phyloP scores from a whole-genome alignment of 2,113 vertebrate species.

The Leucopsar rothschildi region DNA sequence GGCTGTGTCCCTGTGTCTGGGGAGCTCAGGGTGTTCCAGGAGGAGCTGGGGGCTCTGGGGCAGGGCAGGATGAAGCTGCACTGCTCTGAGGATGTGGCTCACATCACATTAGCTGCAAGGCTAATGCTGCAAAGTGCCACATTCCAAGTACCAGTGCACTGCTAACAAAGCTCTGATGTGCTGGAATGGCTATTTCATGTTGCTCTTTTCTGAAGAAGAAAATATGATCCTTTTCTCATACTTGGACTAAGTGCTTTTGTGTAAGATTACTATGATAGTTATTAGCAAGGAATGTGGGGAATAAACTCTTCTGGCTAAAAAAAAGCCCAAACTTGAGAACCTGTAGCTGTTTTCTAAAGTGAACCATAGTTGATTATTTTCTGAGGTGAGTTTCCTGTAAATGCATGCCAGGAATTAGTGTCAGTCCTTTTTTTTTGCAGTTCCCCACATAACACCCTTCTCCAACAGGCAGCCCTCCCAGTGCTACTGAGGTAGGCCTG shows the following conservation, averaged over 20 bases:
- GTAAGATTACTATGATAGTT: background rate
- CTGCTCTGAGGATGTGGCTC: conserved; percentile 1
- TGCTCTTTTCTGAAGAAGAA: background rate
- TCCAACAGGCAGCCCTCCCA: background rate
- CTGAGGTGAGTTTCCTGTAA: background rate
- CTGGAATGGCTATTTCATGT: background rate
- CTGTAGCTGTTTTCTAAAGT: background rate
- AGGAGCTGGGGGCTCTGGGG: background rate
- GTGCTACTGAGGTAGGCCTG: background rate
- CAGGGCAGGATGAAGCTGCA: background rate
- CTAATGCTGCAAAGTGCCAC: background rate
- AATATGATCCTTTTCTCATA: background rate
- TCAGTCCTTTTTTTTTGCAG: background rate
- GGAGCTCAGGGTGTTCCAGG: background rate
- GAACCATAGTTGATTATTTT: background rate
- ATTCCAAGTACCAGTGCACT: background rate
- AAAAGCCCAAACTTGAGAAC: background rate
- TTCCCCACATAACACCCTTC: background rate
- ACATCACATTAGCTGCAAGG: background rate
- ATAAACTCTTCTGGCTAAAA: background rate
- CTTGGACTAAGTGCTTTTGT: background rate
- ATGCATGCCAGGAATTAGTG: background rate
- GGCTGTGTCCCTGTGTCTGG: no score
- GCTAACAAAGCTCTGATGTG: background rate
- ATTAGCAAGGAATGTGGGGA: background rate